Percentiles rank a stretch among this genome's conserved stretches.
These are phyloP conservation scores for Gallinago undulata DNA, from an alignment of 2,113 vertebrate species.

Conservation along the genomic window DNA sequence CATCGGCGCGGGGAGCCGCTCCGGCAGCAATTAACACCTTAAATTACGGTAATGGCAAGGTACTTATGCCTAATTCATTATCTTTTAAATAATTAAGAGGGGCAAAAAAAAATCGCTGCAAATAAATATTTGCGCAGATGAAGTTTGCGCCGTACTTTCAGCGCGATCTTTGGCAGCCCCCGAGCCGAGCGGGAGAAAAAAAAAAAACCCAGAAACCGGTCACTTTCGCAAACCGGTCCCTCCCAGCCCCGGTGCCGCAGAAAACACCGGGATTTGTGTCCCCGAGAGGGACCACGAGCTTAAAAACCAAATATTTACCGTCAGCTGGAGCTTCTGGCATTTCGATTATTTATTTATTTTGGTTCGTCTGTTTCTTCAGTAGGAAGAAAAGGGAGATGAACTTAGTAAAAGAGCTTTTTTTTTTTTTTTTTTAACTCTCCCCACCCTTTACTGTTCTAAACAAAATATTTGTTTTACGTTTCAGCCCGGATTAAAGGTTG, in stretches of 20 bases:
- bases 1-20: constrained; percentile 45
- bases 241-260: not conserved
- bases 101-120: not conserved
- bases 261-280: too few species aligned
- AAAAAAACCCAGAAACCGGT: not conserved
- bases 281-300: not conserved
- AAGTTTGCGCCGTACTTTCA: not conserved
- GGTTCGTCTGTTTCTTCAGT: not conserved
- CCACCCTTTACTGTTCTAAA: not conserved
- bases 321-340: not conserved
- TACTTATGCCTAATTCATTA: constrained; percentile 54
- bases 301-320: not conserved
- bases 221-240: too few species aligned
- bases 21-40: constrained; percentile 59
- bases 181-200: not conserved
- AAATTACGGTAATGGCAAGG: constrained; percentile 65
- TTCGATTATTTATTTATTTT: not conserved
- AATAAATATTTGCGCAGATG: constrained; percentile 61
- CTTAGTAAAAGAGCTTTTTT: not conserved
- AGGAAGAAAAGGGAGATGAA: not conserved
- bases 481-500: not conserved
- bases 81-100: constrained; percentile 58
- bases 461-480: not conserved
- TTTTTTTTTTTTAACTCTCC: not conserved
- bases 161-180: not conserved